Percentiles rank a stretch among this genome's conserved stretches.
phyloP scores from a whole-genome alignment of 2,797 vertebrate species.

The Geotrypetes seraphini region DNA sequence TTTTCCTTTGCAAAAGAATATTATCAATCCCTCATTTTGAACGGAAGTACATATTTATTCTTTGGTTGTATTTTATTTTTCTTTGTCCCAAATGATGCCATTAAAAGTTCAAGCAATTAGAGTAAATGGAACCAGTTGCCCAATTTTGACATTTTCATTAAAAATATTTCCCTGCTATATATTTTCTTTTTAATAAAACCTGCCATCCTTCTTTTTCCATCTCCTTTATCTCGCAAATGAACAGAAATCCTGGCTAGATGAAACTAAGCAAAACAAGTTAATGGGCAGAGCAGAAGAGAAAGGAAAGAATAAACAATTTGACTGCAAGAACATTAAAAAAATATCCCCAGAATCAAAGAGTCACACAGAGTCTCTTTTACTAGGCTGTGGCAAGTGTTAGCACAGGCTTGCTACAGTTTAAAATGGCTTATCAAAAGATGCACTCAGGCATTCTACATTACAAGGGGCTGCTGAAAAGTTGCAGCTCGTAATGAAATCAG shows the following conservation, averaged over 20 bases:
- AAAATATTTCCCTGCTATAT: conserved; percentile 12
- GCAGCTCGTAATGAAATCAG: too few relatives aligned
- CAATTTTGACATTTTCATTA: conserved; percentile 27
- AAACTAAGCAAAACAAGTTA: conserved; percentile 20
- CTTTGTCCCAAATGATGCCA: conserved; percentile 40
- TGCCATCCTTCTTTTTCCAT: too few relatives aligned
- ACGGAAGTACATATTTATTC: conserved; percentile 30
- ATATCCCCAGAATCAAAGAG: too few relatives aligned
- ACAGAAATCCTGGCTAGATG: conserved; percentile 4
- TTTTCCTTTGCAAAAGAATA: conserved; percentile 51
- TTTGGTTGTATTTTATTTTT: conserved; percentile 43
- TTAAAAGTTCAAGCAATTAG: conserved; percentile 29
- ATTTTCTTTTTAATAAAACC: conserved; percentile 13
- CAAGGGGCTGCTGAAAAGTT: too few relatives aligned
- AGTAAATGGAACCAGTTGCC: conserved; percentile 18
- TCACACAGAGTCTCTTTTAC: too few relatives aligned
- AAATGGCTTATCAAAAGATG: too few relatives aligned
- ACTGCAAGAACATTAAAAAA: conserved; percentile 3
- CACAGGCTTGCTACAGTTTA: too few relatives aligned
- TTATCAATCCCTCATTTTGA: conserved; percentile 41
- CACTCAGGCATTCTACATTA: too few relatives aligned
- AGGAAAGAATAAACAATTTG: conserved; percentile 4
- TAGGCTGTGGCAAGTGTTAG: too few relatives aligned
- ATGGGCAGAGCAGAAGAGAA: conserved; percentile 11
- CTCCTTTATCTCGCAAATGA: conserved; percentile 30